Conservation (phyloP, 2,888 invertebrate genomes). For the Melipona beecheii region DNA sequence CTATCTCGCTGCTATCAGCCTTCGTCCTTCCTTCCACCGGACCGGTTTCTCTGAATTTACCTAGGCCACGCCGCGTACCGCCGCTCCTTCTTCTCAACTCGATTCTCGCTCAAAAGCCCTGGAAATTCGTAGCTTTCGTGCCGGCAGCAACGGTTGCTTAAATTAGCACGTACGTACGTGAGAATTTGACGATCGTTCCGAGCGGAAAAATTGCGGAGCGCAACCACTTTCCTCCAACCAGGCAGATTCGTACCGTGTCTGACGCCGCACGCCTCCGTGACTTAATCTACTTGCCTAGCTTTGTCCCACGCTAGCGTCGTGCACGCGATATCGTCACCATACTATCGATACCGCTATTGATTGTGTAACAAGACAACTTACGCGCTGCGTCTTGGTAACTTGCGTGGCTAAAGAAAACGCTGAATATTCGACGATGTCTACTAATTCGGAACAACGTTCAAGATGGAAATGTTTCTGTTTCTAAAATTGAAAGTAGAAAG, state of each 20-base stretch:
- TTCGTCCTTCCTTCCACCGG: slow-evolving; percentile 31
- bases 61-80: not conserved
- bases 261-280: not conserved
- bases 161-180: slow-evolving; percentile 12
- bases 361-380: not conserved
- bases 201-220: not conserved
- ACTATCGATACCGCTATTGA: not conserved
- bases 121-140: not conserved
- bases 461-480: no score
- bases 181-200: slow-evolving; percentile 25
- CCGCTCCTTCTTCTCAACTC: slow-evolving; percentile 31
- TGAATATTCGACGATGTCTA: no score
- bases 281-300: slow-evolving; percentile 8
- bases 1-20: slow-evolving; percentile 33
- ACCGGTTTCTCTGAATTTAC: slow-evolving; percentile 41
- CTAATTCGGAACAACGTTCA: no score
- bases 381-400: not conserved
- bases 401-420: no score
- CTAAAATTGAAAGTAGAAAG: no score
- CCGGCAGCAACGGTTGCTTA: not conserved
- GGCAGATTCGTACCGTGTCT: not conserved
- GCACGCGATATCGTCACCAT: not conserved
- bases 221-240: slow-evolving; percentile 12
- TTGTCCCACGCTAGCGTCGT: not conserved
- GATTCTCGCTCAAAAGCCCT: slow-evolving; percentile 18